These are phyloP conservation scores for Volucella inflata DNA, from an alignment of 2,888 invertebrate species.

Conservation along the genomic window DNA sequence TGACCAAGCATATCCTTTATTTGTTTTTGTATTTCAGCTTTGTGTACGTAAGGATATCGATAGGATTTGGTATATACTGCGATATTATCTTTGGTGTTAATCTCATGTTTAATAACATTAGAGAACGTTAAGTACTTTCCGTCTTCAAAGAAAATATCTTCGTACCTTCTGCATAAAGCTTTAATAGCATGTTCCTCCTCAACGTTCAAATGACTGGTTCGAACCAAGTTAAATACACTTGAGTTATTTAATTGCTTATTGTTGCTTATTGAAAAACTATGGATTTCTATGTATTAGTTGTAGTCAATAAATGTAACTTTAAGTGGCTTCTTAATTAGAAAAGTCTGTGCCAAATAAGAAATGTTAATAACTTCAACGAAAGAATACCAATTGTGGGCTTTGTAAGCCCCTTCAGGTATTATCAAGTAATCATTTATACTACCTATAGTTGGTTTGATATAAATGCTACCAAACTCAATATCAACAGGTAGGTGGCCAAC, in stretches of 20 bases:
- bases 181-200: slow-evolving; percentile 20
- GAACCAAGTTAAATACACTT: neutral
- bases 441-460: neutral
- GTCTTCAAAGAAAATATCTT: no score
- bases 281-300: neutral
- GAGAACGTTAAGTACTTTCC: no score
- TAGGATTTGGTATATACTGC: no score
- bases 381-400: slow-evolving; percentile 15
- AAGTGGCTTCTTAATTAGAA: slow-evolving; percentile 24
- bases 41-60: neutral
- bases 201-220: neutral
- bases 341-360: neutral
- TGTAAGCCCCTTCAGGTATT: slow-evolving; percentile 23
- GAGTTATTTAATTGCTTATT: neutral
- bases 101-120: no score
- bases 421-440: neutral
- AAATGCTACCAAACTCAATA: slow-evolving; percentile 12
- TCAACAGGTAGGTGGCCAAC: slow-evolving; percentile 14
- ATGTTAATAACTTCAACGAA: slow-evolving; percentile 29
- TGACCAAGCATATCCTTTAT: no score
- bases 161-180: no score
- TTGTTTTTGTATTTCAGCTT: neutral
- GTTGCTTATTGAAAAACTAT: neutral
- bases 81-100: no score
- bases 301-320: neutral